Conservation (phyloP, 2,797 vertebrate species). For the Hypotaenidia okinawae region DNA sequence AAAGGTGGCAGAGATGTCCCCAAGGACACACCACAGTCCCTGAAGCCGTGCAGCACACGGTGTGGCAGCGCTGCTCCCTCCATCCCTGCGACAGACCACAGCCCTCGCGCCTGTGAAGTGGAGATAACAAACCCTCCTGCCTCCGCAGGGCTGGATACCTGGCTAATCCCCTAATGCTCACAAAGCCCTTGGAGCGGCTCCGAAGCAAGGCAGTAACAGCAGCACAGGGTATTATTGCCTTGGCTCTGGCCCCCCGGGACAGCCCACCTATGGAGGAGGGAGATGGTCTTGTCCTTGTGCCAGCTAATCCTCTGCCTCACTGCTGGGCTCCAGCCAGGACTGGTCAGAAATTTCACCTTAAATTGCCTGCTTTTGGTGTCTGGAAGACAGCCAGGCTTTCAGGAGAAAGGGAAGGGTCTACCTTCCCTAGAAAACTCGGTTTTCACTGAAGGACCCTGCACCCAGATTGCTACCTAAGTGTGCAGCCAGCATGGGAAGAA, state of each 20-base stretch:
- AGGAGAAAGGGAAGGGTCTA: not conserved
- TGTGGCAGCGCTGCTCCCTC: not conserved
- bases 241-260: not conserved
- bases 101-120: not conserved
- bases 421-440: not conserved
- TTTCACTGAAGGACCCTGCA: not conserved
- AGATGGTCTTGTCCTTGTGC: not conserved
- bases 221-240: not conserved
- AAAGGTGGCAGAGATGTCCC: not conserved
- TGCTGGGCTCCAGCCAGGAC: not conserved
- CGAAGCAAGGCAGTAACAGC: not conserved
- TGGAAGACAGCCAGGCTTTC: not conserved
- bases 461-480: not conserved
- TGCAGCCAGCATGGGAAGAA: not conserved
- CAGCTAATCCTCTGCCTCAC: not conserved
- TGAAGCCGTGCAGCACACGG: not conserved
- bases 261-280: not conserved
- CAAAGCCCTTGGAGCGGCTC: not conserved
- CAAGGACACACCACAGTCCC: not conserved
- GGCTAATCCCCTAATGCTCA: not conserved
- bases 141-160: not conserved
- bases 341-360: not conserved
- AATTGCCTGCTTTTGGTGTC: not conserved
- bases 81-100: rapidly evolving
- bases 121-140: not conserved